Evolutionary conservation across 2,113 vertebrate genomes (phyloP).

Genomic region (Okapia johnstoni): DNA sequence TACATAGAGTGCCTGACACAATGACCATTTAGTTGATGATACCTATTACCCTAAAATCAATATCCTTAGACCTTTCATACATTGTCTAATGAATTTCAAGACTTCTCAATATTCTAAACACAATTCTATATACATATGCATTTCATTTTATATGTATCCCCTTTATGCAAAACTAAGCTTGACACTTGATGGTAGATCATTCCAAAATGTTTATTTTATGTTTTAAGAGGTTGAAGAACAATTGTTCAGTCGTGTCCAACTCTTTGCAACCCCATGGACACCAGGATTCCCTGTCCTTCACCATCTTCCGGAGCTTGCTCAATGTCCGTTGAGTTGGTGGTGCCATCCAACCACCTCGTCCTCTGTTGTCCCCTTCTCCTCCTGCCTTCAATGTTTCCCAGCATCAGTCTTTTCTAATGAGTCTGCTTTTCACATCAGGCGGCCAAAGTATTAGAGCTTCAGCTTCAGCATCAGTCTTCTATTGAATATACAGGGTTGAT

Average conservation of each 20-base stretch:
- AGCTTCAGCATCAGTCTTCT: background rate
- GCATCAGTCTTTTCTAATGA: background rate
- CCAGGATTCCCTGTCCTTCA: background rate
- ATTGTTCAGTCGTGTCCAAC: background rate
- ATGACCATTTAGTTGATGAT: background rate
- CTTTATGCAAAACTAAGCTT: background rate
- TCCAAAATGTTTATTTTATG: background rate
- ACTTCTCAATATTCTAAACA: background rate
- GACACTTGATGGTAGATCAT: background rate
- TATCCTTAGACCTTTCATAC: background rate
- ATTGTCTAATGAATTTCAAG: slow-evolving; percentile 22
- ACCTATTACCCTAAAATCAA: background rate
- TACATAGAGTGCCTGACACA: background rate
- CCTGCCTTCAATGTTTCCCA: background rate
- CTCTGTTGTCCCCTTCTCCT: background rate
- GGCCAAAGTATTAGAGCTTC: background rate
- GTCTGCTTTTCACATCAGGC: background rate
- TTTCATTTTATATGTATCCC: background rate
- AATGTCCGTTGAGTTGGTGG: background rate
- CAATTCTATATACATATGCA: background rate
- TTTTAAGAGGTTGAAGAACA: background rate
- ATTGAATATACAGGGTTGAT: background rate
- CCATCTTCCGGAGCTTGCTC: background rate
- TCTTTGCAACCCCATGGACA: background rate
- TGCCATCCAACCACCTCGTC: background rate